Conservation (phyloP, 2,888 invertebrate genomes). For the Galerucella pusilla region DNA sequence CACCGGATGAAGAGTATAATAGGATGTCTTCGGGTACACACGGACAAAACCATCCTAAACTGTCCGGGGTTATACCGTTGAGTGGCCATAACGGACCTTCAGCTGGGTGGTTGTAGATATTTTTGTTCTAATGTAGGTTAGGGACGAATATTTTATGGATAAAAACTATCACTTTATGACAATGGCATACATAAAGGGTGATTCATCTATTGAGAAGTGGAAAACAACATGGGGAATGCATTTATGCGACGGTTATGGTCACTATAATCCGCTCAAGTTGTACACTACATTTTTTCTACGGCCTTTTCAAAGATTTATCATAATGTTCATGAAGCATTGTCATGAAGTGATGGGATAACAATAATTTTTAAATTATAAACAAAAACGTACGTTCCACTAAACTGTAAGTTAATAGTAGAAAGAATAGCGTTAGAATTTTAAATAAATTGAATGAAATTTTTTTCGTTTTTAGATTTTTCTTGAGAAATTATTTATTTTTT, state of each 20-base stretch:
- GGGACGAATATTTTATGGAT: background rate
- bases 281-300: background rate
- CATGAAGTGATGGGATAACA: background rate
- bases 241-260: too few relatives aligned
- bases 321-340: background rate
- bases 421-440: background rate
- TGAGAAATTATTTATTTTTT: background rate
- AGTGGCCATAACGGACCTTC: slow-evolving; percentile 79
- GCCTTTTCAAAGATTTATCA: background rate
- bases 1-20: slow-evolving; percentile 65
- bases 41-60: slow-evolving; percentile 69
- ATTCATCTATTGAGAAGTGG: too few relatives aligned
- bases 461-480: background rate
- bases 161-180: background rate
- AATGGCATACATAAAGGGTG: background rate
- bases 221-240: too few relatives aligned
- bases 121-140: slow-evolving; percentile 6
- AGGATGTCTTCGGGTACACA: slow-evolving; percentile 47
- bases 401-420: slow-evolving; percentile 3
- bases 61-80: slow-evolving; percentile 80
- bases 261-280: too few relatives aligned
- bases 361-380: slow-evolving; percentile 5
- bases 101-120: slow-evolving; percentile 72
- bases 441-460: background rate
- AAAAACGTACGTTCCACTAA: slow-evolving; percentile 9